A percentile compares a stretch with the other conserved stretches of the same genome.
phyloP scores from a whole-genome alignment of 2,113 vertebrate species.

The Urocynchramus pylzowi region DNA sequence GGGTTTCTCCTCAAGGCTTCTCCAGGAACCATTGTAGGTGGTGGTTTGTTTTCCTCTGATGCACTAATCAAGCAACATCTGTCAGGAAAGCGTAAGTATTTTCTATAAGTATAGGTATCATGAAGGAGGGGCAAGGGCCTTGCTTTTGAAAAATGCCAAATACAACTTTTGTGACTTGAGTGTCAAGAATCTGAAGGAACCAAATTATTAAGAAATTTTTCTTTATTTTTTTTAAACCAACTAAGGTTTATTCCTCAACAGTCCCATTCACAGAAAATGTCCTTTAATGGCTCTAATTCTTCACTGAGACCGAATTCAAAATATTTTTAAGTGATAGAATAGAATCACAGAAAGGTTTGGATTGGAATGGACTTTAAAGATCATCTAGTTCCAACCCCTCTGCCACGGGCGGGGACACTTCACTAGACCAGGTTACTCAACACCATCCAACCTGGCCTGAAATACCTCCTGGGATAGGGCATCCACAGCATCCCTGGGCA shows the following conservation, averaged over 20 bases:
- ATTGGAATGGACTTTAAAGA: not conserved
- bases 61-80: constrained; percentile 56
- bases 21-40: constrained; percentile 60
- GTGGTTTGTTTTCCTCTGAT: constrained; percentile 60
- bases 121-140: not conserved
- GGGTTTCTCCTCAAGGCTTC: constrained; percentile 51
- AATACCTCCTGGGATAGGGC: not conserved
- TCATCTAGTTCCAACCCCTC: not conserved
- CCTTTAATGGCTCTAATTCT: not conserved
- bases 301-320: not conserved
- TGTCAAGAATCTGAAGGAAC: not conserved
- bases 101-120: not conserved
- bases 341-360: not conserved
- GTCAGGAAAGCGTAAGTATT: constrained; percentile 64
- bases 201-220: not conserved
- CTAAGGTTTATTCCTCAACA: not conserved
- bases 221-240: not conserved
- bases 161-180: not conserved
- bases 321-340: not conserved
- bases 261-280: not conserved
- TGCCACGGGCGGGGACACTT: not conserved
- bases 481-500: not conserved
- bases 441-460: not conserved
- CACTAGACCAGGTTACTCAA: not conserved
- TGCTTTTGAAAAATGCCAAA: not conserved